Evolutionary conservation across 2,888 invertebrate species (phyloP), one percentile per base, ranked within the genome.

Genomic region (Euspilapteryx auroguttella): DNA sequence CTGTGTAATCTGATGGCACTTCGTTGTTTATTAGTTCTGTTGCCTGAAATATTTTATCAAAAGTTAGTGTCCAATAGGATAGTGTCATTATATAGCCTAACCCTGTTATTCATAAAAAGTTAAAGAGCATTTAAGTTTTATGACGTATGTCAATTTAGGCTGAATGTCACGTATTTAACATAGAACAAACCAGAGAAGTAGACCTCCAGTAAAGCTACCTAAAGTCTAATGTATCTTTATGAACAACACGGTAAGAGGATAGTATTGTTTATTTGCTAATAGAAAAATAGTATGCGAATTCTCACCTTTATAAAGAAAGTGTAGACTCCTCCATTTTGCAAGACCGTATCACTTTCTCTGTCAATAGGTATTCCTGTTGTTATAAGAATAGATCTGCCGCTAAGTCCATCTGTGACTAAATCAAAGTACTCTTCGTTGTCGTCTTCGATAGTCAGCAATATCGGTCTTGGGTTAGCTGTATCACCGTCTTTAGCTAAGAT

Each of bases 401-500:
- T 59, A n/a, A 79, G 73, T 7, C 76, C 68, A 12, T 79, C 65
- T 2, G 79, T 76, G 1, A 78, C 47, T 4, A 90, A 54, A 21
- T 76, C 73, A 41, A 90, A 90, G 49, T 89, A 87, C 0, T 80
- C 80, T 15, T 83, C 78, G 0, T 64, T 58, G 32, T 89, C 89
- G 22, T 83, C 83, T 49, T 87, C 86, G 9, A 89, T 52, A 0
- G 82, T 80, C 8, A 89, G 48, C n/a, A 81, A 46, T 2, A 89
- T 66, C 27, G 82, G 77, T 24, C 88, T 62, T 0, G 86, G 82
- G 40, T 85, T 82, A 0, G 89, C 90, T 3, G 83, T 80, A 49
- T 93, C 93, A 1, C 91, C 92, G 46, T 93, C 93, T 33, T 85
- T 79, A 0, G 89, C 90, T 38, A 81, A 66, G 1, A 92, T 83